Evolutionary conservation across 2,797 vertebrate genomes (phyloP).

Genomic region (Chaenodraco wilsoni): DNA sequence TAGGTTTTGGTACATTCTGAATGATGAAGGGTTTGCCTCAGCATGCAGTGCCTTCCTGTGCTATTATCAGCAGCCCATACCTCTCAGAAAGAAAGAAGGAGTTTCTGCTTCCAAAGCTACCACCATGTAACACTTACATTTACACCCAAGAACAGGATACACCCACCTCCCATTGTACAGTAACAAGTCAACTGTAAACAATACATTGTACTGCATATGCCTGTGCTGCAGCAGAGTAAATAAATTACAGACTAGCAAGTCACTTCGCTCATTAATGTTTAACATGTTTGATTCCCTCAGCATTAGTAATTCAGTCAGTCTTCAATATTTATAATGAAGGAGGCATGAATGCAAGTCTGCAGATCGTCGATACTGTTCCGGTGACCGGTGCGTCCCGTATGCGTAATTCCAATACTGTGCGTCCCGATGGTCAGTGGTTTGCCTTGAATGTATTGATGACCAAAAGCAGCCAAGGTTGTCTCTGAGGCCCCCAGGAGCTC

Average conservation of each 20-base stretch:
- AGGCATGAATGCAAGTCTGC: conserved; percentile 54
- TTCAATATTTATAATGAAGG: conserved; percentile 61
- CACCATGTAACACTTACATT: conserved; percentile 1
- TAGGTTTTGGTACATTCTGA: conserved; percentile 26
- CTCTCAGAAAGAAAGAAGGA: conserved; percentile 23
- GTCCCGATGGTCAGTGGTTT: conserved; percentile 46
- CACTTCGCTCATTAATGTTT: conserved; percentile 54
- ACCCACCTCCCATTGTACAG: conserved; percentile 1
- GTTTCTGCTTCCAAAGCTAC: background rate
- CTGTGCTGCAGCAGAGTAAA: conserved; percentile 29
- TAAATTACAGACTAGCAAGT: conserved; percentile 33
- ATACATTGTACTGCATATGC: too few relatives aligned
- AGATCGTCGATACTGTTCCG: conserved; percentile 60
- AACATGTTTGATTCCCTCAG: conserved; percentile 43
- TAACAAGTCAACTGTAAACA: background rate
- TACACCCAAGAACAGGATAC: background rate
- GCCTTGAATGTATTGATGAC: conserved; percentile 58
- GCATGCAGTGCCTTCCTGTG: conserved; percentile 6
- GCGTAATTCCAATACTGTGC: conserved; percentile 60
- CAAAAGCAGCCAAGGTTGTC: conserved; percentile 51
- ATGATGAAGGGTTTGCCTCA: conserved; percentile 34
- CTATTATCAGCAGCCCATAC: background rate
- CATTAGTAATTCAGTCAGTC: conserved; percentile 59
- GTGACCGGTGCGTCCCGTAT: conserved; percentile 61
- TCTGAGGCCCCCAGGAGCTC: conserved; percentile 18